Conservation (phyloP, 2,797 vertebrate species). For the Bovichtus diacanthus region DNA sequence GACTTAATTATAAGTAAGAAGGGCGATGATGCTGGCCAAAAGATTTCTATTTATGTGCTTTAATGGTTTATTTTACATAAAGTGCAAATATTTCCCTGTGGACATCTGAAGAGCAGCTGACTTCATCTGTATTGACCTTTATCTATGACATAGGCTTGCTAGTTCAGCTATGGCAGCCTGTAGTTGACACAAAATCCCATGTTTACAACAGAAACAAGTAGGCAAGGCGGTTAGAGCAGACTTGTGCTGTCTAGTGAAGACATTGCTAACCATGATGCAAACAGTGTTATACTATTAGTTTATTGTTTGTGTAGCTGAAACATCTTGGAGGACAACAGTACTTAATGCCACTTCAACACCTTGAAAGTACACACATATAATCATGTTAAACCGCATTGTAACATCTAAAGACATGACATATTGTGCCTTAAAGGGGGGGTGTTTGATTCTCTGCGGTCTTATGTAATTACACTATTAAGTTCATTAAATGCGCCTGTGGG, state of each 20-base stretch:
- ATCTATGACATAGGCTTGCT: not conserved
- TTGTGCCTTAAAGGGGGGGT: constrained; percentile 53
- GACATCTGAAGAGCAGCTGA: not conserved
- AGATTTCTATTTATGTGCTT: not conserved
- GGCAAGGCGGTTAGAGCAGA: not conserved
- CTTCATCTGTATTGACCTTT: not conserved
- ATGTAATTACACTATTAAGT: not conserved
- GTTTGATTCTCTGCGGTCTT: not conserved
- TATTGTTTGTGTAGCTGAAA: constrained; percentile 11
- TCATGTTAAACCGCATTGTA: not conserved
- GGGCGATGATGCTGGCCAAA: not conserved
- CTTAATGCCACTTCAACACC: not conserved
- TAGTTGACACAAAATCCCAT: not conserved
- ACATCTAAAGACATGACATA: constrained; percentile 22
- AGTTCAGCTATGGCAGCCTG: not conserved
- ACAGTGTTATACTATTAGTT: not conserved
- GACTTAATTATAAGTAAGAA: not conserved
- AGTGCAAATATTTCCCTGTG: not conserved
- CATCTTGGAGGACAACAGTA: not conserved
- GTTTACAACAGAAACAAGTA: not conserved
- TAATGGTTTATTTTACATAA: not conserved
- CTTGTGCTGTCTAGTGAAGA: not conserved
- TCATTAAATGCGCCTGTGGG: not conserved
- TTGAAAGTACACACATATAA: constrained; percentile 16
- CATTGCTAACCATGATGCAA: not conserved